phyloP scores from a whole-genome alignment of 2,888 invertebrate species.

The Spilarctia lutea region DNA sequence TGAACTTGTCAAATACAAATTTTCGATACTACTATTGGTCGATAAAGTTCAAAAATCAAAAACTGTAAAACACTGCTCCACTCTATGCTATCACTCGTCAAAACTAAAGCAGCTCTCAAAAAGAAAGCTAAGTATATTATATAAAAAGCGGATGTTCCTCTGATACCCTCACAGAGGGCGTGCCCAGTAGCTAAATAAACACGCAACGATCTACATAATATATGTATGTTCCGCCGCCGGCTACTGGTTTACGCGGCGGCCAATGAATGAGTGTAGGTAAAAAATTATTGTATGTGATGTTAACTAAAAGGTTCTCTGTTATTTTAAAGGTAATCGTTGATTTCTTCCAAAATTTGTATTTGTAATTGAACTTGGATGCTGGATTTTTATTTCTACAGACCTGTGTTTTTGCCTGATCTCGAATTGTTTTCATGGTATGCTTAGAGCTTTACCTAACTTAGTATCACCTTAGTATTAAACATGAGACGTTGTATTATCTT shows the following conservation, averaged over 20 bases:
- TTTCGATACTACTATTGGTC: background rate
- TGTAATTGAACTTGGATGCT: background rate
- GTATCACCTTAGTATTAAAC: background rate
- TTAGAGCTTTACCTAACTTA: too few relatives aligned
- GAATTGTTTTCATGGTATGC: background rate
- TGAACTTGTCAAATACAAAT: background rate
- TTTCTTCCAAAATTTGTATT: conserved; percentile 1
- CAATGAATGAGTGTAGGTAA: conserved; percentile 74
- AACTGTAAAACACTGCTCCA: background rate
- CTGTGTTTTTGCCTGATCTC: background rate
- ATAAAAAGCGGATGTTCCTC: conserved; percentile 45
- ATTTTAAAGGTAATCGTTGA: conserved; percentile 22
- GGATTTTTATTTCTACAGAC: background rate
- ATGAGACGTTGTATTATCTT: background rate
- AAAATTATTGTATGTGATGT: conserved; percentile 38
- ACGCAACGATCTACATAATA: conserved; percentile 48
- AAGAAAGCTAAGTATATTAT: conserved; percentile 29
- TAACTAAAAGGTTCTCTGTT: conserved; percentile 16
- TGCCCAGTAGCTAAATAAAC: conserved; percentile 68
- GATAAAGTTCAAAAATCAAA: background rate
- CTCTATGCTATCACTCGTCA: background rate
- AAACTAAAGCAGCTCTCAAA: background rate
- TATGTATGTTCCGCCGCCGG: conserved; percentile 62
- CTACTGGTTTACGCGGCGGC: conserved; percentile 85
- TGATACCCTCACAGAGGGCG: conserved; percentile 64